Evolutionary conservation across 2,797 vertebrate genomes (phyloP), one percentile per base, ranked within the genome.

Genomic region (Dromococcyx pavoninus): DNA sequence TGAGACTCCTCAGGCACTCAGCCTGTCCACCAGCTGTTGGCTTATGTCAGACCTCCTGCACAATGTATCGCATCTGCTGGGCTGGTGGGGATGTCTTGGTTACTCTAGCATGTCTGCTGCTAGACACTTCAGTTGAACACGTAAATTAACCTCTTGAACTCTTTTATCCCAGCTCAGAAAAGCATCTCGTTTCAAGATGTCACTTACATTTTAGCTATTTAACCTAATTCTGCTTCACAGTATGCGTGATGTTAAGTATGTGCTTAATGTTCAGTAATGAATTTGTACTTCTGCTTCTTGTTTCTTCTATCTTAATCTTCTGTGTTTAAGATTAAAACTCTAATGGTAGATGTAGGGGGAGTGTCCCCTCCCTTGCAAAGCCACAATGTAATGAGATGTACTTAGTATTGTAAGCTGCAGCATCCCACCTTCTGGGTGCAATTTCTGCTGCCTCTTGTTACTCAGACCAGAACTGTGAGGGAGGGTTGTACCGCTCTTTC

Each of bases 341-440:
- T 67, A 6, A 25, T 5, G 32, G 44, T 30, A 56, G 33, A 10
- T 80, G 27, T 12, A 39, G 35, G 39, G 9, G n/a, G 24, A 79
- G 24, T 17, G 10, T 10, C 23, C 30, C 13, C 43, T 62, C 43
- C 24, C 21, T 66, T 35, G 11, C 35, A 51, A 43, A 28, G 39
- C 9, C 17, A 3, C 1, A 5, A 4, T 33, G 7, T 21, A 30
- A 8, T 2, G 3, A 48, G 7, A 19, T 1, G 0, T 50, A 12
- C 7, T 70, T 60, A 22, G 13, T 7, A 1, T 7, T 41, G 37
- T 13, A 61, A 48, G 13, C 17, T 54, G 30, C 53, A 71, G 13
- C 2, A 3, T 33, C 25, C 16, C 22, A 15, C 37, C 32, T 39
- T 66, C 30, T 24, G 46, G 23, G 14, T 3, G 10, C 1, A 0